Evolutionary conservation across 2,113 vertebrate genomes (phyloP), one percentile per base, ranked within the genome.

Genomic region (Callopanchax toddi): DNA sequence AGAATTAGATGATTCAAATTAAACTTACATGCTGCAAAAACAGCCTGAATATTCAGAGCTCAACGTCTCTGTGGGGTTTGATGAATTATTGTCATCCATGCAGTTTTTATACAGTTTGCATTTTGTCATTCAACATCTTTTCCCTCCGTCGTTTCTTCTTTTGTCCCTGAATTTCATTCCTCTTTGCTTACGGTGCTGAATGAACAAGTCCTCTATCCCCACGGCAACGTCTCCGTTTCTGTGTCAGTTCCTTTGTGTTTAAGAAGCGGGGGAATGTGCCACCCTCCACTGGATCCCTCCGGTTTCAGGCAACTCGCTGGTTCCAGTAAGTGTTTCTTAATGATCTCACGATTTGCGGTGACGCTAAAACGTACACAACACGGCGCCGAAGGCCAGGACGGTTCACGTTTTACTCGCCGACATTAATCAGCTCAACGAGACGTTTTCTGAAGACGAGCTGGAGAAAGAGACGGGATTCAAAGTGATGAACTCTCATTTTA

Each of bases 271-370:
- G 13, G 60, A 58, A 63, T n/a, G 39, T 20, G 59, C 17, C 11
- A 2, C 32, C 21, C 43, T 70, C 43, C 70, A 67, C 60, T 42
- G 22, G 70, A 72, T 63, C 67, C 54, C 18, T 66, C 55, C 64
- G 74, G 60, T 59, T 81, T 76, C 60, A 66, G 62, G 73, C 17
- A 45, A 68, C 66, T 76, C 2, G 18, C 63, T 32, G 68, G 53
- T 57, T 81, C 56, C 70, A 62, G 75, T 65, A 73, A 63, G 55
- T 62, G 78, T 76, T 72, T 70, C 78, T 66, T 81, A 87, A 88
- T 67, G 81, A 82, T 71, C 74, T 87, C 74, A 60, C 78, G 77
- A 82, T 67, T 79, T 75, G 77, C 65, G 17, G 40, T 16, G 49
- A 79, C 58, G 37, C 50, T n/a, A 55, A 44, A 71, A 51, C 67